Percentiles rank a stretch among this genome's conserved stretches.
phyloP scores from a whole-genome alignment of 2,113 vertebrate genomes.

The Scortum barcoo region DNA sequence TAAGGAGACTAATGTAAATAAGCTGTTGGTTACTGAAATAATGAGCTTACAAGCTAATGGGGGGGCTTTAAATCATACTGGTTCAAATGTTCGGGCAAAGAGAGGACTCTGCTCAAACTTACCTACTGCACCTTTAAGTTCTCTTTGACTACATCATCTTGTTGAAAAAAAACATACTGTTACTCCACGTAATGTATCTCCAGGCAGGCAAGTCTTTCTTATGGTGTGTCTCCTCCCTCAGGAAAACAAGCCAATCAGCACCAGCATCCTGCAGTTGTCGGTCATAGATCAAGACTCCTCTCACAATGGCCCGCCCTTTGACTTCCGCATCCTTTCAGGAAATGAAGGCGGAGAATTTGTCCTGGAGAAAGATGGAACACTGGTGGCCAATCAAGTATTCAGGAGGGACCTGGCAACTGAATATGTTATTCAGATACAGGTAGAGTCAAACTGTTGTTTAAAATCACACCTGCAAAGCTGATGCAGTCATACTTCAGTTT shows the following conservation, averaged over 20 bases:
- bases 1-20: too few species aligned
- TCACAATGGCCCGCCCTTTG: conserved; percentile 96
- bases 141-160: neutral
- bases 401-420: conserved; percentile 88
- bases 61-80: too few species aligned
- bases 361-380: conserved; percentile 89
- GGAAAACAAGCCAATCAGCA: conserved; percentile 97
- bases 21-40: too few species aligned
- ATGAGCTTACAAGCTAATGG: too few species aligned
- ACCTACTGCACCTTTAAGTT: neutral
- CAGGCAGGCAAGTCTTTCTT: neutral
- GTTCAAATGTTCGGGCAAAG: too few species aligned
- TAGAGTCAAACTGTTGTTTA: conserved; percentile 57
- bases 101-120: too few species aligned
- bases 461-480: neutral
- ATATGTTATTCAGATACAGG: conserved; percentile 93
- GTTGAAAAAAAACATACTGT: neutral
- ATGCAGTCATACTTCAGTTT: neutral
- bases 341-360: conserved; percentile 93
- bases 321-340: conserved; percentile 92
- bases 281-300: conserved; percentile 95
- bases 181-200: neutral
- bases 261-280: conserved; percentile 94
- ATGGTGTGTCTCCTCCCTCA: conserved; percentile 60
- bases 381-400: conserved; percentile 93